These are phyloP conservation scores for Nipponia nippon DNA, from an alignment of 2,113 vertebrate genomes.

Conservation along the genomic window DNA sequence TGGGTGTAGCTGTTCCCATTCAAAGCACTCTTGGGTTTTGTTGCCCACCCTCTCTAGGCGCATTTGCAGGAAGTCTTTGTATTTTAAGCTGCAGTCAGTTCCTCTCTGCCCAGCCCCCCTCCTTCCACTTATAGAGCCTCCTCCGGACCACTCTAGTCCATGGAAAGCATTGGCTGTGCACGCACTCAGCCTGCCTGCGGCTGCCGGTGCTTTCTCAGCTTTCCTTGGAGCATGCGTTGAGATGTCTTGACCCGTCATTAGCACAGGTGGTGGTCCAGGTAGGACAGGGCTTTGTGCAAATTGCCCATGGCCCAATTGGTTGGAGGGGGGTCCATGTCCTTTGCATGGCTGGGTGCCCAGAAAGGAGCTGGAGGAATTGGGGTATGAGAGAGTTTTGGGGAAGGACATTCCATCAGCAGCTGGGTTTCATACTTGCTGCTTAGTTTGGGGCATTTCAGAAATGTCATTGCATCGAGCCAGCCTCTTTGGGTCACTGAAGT, in stretches of 20 bases:
- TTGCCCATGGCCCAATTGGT: background rate
- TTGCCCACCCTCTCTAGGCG: background rate
- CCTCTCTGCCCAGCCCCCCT: conserved; percentile 34
- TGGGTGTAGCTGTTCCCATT: background rate
- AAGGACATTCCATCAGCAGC: background rate
- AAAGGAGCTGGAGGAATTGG: background rate
- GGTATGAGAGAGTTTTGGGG: background rate
- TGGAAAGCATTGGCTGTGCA: conserved; percentile 5
- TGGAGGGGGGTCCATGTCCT: background rate
- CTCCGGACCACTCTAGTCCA: background rate
- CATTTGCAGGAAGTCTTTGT: conserved; percentile 40
- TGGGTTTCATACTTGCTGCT: background rate
- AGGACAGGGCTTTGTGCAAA: background rate
- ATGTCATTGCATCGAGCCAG: background rate
- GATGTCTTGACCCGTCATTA: background rate
- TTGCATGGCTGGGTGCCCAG: background rate
- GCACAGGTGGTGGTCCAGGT: background rate
- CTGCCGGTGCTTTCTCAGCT: background rate
- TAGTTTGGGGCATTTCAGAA: background rate
- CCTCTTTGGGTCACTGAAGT: background rate
- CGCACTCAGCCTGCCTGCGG: background rate
- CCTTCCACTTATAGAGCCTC: conserved; percentile 52
- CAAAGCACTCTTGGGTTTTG: background rate
- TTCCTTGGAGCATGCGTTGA: background rate
- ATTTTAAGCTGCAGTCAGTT: conserved; percentile 28